These are phyloP conservation scores for Drosophila stalkeri DNA, from an alignment of 2,888 invertebrate species.

Conservation along the genomic window DNA sequence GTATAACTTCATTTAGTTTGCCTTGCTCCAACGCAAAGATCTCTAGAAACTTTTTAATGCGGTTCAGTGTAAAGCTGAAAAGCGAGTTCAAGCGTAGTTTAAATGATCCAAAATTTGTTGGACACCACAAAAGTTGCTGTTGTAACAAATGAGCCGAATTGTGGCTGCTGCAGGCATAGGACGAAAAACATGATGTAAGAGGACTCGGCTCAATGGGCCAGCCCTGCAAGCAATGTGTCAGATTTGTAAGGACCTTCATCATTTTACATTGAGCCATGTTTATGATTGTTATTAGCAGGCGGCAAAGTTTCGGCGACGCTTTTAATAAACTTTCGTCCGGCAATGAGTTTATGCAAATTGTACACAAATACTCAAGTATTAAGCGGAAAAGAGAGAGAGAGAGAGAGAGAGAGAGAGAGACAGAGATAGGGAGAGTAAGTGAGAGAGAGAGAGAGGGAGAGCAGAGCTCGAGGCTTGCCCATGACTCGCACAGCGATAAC, in stretches of 20 bases:
- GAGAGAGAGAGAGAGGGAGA: background rate
- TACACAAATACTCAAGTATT: constrained; percentile 28
- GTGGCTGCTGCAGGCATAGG: background rate
- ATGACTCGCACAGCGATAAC: constrained; percentile 52
- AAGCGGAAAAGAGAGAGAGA: background rate
- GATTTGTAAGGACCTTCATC: constrained; percentile 63
- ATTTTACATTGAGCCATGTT: constrained; percentile 64
- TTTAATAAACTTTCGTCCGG: constrained; percentile 73
- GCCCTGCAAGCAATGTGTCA: constrained; percentile 67
- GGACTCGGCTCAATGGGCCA: background rate
- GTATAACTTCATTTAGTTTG: background rate
- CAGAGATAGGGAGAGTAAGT: no score
- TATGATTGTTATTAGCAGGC: constrained; percentile 67
- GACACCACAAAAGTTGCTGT: constrained; percentile 52
- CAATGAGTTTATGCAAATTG: constrained; percentile 75
- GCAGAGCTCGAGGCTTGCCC: background rate
- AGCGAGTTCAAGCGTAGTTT: constrained; percentile 47
- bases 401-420: background rate
- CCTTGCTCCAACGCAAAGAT: background rate
- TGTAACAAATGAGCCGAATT: constrained; percentile 30
- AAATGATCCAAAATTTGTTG: constrained; percentile 59
- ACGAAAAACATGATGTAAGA: background rate
- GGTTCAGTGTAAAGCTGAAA: constrained; percentile 14
- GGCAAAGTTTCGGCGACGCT: constrained; percentile 58
- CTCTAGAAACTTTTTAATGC: constrained; percentile 20